A percentile compares a stretch with the other conserved stretches of the same genome.
Conservation (phyloP, 2,113 vertebrate genomes). For the Leuciscus idus region DNA sequence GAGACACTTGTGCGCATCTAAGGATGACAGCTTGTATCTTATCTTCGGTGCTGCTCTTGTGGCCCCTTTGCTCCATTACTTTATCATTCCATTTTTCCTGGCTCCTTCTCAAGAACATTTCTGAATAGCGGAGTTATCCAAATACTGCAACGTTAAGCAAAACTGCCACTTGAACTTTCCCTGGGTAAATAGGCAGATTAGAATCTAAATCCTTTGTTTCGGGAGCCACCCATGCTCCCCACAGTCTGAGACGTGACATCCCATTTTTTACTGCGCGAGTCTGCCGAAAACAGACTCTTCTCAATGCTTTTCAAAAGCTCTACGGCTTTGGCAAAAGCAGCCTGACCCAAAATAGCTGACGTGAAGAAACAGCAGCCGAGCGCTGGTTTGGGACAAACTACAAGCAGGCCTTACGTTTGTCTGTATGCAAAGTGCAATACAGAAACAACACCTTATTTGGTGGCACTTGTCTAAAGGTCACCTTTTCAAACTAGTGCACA, state of each 20-base stretch:
- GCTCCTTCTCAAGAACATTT: constrained; percentile 34
- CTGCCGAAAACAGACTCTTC: background rate
- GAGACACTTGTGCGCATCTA: constrained; percentile 41
- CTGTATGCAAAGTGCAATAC: background rate
- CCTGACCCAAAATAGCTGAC: constrained; percentile 14
- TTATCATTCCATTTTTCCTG: constrained; percentile 24
- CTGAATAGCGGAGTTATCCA: constrained; percentile 12
- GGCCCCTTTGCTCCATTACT: constrained; percentile 37
- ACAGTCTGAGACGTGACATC: constrained; percentile 21
- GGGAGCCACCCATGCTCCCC: background rate
- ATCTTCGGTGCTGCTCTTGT: constrained; percentile 50
- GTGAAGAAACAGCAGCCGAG: background rate
- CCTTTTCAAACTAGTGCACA: constrained; percentile 55
- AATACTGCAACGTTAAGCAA: constrained; percentile 19
- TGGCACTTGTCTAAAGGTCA: constrained; percentile 39
- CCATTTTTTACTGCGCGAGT: background rate
- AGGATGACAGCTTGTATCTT: constrained; percentile 63
- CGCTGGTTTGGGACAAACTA: background rate
- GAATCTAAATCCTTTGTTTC: constrained; percentile 29
- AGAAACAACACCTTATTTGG: background rate
- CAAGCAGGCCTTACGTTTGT: background rate
- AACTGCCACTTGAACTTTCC: constrained; percentile 35
- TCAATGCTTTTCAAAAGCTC: background rate
- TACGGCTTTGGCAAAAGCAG: background rate
- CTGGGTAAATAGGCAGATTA: background rate